Percentiles rank a stretch among this genome's conserved stretches.
Conservation (phyloP, 2,113 vertebrate species). For the Oreocharis arfaki region DNA sequence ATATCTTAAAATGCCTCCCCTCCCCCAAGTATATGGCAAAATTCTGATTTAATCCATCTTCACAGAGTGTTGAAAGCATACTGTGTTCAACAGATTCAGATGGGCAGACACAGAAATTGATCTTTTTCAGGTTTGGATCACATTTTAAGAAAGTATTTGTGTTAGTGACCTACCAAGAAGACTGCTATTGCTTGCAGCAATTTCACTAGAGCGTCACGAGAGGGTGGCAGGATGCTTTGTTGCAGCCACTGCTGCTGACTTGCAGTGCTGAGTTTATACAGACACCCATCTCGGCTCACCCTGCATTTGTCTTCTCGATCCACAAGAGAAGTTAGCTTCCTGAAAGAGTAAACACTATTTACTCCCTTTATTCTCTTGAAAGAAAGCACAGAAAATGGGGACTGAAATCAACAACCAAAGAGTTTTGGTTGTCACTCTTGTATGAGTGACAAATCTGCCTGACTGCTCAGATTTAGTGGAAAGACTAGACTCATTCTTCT, state of each 20-base stretch:
- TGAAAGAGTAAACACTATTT: neutral
- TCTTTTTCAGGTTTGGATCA: neutral
- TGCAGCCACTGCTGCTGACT: neutral
- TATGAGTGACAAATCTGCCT: fast-evolving
- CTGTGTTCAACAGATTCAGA: neutral
- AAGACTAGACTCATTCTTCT: neutral
- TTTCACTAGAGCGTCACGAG: conserved; percentile 19
- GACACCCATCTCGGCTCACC: neutral
- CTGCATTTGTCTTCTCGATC: neutral
- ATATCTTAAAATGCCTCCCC: fast-evolving
- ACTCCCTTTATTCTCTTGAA: neutral
- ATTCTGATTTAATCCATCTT: neutral
- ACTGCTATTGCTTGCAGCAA: neutral
- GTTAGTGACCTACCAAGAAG: neutral
- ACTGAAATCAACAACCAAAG: neutral
- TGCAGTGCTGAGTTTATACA: neutral
- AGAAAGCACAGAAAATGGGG: neutral
- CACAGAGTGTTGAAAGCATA: neutral
- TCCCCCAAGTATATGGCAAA: neutral
- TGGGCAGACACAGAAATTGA: neutral
- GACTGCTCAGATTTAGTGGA: neutral
- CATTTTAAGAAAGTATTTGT: neutral
- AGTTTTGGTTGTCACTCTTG: neutral
- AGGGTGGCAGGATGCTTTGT: conserved; percentile 43
- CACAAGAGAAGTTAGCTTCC: neutral